Evolutionary conservation across 2,797 vertebrate species (phyloP), one percentile per base, ranked within the genome.

Genomic region (Esox masquinongy): DNA sequence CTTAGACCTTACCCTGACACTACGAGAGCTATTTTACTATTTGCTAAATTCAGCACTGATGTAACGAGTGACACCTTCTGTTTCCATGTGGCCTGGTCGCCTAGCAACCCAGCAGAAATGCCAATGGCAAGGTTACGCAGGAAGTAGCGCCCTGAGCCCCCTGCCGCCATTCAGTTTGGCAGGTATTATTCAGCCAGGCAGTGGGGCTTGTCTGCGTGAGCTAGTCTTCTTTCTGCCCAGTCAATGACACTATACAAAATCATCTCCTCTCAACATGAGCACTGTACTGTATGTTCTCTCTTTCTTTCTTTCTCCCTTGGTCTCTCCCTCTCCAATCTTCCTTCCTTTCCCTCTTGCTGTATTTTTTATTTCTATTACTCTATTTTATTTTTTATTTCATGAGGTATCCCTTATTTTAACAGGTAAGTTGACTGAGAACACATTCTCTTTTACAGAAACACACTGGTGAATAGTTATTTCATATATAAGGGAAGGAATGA

Each of bases 41-140:
- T 96, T 94, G 83, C 95, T 96, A 96, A 96, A 96, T 96, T 88
- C 74, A 93, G 94, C 95, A 96, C 94, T 97, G 95, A 97, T 95
- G 96, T 97, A 95, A 96, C 94, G 94, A 89, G 90, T 96, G 95
- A 98, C 96, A 97, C 90, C 86, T 91, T 92, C 91, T 88, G 89
- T 92, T 91, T 92, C 91, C 84, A 91, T 90, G 89, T 87, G 90
- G 91, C 89, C 85, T 14, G 80, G 93, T 94, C 89, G 90, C 93
- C 92, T 93, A 90, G 93, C 93, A 93, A 94, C 93, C 85, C 80
- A 89, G 88, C 89, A 88, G 91, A 92, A 90, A 93, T 91, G 84
- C 80, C 84, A 80, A 77, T 82, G 84, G 87, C 89, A 91, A 87
- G 85, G 85, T 84, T 90, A 81, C 80, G 6, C 84, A 90, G 92